Conservation (phyloP, 1,140 invertebrate species). For the Aphelinus atriplicis region DNA sequence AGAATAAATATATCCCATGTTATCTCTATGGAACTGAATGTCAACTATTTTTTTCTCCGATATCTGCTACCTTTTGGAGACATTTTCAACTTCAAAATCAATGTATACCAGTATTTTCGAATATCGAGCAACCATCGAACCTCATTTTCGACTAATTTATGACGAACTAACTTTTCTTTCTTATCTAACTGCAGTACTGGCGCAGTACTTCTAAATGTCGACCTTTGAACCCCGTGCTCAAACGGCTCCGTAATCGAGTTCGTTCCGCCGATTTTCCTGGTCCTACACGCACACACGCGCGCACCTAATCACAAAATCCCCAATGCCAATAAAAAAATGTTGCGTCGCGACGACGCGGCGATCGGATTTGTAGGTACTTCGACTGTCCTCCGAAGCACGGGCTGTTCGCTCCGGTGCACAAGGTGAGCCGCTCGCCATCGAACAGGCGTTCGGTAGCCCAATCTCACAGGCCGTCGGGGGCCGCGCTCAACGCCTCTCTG, state of each 20-base stretch:
- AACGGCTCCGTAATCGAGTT: too few relatives aligned
- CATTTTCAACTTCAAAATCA: background rate
- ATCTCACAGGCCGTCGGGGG: constrained; percentile 70
- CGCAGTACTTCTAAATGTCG: too few relatives aligned
- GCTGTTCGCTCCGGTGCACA: constrained; percentile 89
- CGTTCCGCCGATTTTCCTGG: too few relatives aligned
- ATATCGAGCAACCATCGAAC: too few relatives aligned
- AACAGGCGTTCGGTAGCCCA: constrained; percentile 73
- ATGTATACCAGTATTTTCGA: background rate
- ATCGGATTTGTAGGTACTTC: constrained; percentile 83
- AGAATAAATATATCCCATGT: background rate
- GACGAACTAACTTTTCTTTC: too few relatives aligned
- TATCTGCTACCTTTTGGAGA: background rate
- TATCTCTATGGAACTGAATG: background rate
- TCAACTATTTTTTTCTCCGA: background rate
- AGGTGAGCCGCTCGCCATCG: constrained; percentile 85
- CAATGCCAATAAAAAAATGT: too few relatives aligned
- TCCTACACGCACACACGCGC: too few relatives aligned
- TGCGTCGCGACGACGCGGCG: too few relatives aligned
- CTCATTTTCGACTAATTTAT: too few relatives aligned
- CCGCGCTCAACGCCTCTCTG: constrained; percentile 67
- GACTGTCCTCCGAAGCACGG: constrained; percentile 90
- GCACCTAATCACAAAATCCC: too few relatives aligned
- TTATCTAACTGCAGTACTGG: too few relatives aligned
- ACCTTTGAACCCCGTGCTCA: too few relatives aligned